Evolutionary conservation across 1,140 invertebrate genomes (phyloP), one percentile per base, ranked within the genome.

Genomic region (Whitmania pigra): DNA sequence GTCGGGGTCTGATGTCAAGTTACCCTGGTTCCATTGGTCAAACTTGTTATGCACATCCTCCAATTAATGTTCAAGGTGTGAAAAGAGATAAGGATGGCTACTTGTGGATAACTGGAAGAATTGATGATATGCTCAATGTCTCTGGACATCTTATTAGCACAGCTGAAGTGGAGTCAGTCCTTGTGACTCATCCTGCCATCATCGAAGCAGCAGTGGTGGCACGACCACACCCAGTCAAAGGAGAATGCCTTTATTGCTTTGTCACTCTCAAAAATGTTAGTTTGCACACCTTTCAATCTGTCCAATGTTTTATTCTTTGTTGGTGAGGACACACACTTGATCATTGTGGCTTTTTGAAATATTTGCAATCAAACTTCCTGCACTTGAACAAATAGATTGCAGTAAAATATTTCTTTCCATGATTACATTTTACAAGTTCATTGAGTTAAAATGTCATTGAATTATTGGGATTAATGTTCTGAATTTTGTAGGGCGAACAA

Each of bases 71-170:
- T 63, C 20, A 13, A 84, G 92, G 93, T 70, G 93, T 92, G 0
- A 86, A 87, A 77, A 83, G 93, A 72, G 95, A 98, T 80, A 85
- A 87, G 18, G 94, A 99, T 82, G 94, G 94, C 3, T 97, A 96
- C 81, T 83, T 95, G 22, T 98, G 94, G 93, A 98, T 81, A 95
- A 99, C 78, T 94, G 98, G 92, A 83, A 76, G 63, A 13, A 25
- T 66, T n/a, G 29, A 74, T 70, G 71, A 74, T 43, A 95, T 74
- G 71, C 25, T 74, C 7, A 74, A 74, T 25, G 68, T 74, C 22
- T 69, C 53, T 5, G 74, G 74, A 15, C 74, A 29, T 68, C 83
- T 82, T 78, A 80, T 77, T 78, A 83, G 92, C 71, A 99, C 96
- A 0, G 91, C 95, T 11, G 92, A 98, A 76, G 85, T 87, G 22